A percentile compares a stretch with the other conserved stretches of the same genome.
Evolutionary conservation across 2,797 vertebrate species (phyloP).

Genomic region (Falco novaeseelandiae): DNA sequence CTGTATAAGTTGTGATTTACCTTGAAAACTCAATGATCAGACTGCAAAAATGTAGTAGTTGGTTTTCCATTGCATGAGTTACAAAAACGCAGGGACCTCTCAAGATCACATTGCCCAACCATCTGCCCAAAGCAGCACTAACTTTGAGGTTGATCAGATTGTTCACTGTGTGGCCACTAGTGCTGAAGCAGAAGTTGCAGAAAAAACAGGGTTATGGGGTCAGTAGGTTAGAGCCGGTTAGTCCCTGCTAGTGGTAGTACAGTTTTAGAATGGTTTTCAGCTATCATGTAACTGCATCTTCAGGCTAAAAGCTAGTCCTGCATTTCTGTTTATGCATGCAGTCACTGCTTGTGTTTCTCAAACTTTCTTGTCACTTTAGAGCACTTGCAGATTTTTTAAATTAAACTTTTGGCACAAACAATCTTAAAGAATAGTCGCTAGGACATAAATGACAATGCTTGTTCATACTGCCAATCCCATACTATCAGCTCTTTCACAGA

Average conservation of each 20-base stretch:
- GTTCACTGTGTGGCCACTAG: background rate
- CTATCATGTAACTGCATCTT: background rate
- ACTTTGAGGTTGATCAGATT: background rate
- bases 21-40: background rate
- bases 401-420: background rate
- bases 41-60: background rate
- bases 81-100: background rate
- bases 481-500: background rate
- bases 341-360: background rate
- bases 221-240: background rate
- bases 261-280: background rate
- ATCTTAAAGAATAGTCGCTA: background rate
- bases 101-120: background rate
- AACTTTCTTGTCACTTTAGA: background rate
- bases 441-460: background rate
- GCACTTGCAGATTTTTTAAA: background rate
- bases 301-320: background rate
- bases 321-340: background rate
- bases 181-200: background rate
- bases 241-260: background rate
- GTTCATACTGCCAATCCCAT: background rate
- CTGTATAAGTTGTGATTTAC: background rate
- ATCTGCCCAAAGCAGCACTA: background rate
- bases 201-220: background rate
- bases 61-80: background rate